phyloP scores from a whole-genome alignment of 2,888 invertebrate species.

The Andrena trimmerana region DNA sequence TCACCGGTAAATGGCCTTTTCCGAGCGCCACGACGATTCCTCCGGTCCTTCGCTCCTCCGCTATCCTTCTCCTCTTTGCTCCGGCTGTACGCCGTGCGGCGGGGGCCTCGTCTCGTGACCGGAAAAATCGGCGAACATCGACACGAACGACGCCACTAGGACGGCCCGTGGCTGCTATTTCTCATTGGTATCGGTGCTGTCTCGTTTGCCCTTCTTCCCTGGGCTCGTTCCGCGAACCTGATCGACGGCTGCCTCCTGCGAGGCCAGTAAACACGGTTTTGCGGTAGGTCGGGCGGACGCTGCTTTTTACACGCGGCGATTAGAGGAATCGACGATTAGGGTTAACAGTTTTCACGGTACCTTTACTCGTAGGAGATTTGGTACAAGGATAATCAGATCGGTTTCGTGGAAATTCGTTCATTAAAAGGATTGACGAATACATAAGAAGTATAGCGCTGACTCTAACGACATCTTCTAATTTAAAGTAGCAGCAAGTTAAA shows the following conservation, averaged over 20 bases:
- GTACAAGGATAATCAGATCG: background rate
- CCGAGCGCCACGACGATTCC: slow-evolving; percentile 62
- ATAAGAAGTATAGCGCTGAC: too few species aligned
- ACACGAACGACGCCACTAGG: slow-evolving; percentile 50
- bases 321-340: slow-evolving; percentile 3
- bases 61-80: slow-evolving; percentile 43
- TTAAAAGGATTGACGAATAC: too few species aligned
- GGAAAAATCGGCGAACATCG: slow-evolving; percentile 68
- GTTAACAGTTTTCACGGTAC: background rate
- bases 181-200: slow-evolving; percentile 50
- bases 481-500: too few species aligned
- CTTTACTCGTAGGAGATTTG: background rate
- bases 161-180: slow-evolving; percentile 55
- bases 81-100: slow-evolving; percentile 14
- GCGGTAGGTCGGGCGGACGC: slow-evolving; percentile 31
- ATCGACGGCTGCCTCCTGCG: slow-evolving; percentile 41
- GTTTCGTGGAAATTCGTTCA: too few species aligned
- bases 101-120: slow-evolving; percentile 34
- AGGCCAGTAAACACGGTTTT: slow-evolving; percentile 31
- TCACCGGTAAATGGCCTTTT: slow-evolving; percentile 77
- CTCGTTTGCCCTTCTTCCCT: slow-evolving; percentile 52
- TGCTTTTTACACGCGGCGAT: background rate
- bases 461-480: too few species aligned
- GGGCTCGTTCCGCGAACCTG: slow-evolving; percentile 29
- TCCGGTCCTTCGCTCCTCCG: slow-evolving; percentile 36